Conservation (phyloP, 2,888 invertebrate genomes). For the Hypolimnas misippus region DNA sequence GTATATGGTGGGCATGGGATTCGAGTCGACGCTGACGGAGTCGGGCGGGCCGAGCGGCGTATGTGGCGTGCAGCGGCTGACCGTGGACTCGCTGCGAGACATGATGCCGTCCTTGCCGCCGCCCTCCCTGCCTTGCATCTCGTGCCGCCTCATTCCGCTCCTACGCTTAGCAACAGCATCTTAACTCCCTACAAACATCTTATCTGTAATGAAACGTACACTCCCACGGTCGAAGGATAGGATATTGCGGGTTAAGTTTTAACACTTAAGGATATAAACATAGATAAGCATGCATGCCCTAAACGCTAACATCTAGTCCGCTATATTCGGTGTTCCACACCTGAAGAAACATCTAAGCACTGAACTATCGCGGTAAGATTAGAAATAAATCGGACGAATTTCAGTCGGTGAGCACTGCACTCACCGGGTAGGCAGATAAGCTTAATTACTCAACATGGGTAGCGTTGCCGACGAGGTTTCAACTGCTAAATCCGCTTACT, state of each 20-base stretch:
- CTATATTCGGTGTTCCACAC: slow-evolving; percentile 63
- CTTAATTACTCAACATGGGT: slow-evolving; percentile 58
- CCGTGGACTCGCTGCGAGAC: slow-evolving; percentile 90
- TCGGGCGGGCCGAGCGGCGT: slow-evolving; percentile 83
- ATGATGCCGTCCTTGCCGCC: slow-evolving; percentile 75
- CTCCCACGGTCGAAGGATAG: slow-evolving; percentile 64
- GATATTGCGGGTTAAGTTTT: slow-evolving; percentile 61
- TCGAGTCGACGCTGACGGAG: slow-evolving; percentile 94
- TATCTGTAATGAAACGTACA: slow-evolving; percentile 73
- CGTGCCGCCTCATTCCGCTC: slow-evolving; percentile 76
- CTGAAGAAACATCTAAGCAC: slow-evolving; percentile 64
- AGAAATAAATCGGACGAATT: slow-evolving; percentile 31
- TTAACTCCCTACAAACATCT: slow-evolving; percentile 76
- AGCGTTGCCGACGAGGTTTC: slow-evolving; percentile 51
- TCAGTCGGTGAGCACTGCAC: slow-evolving; percentile 50
- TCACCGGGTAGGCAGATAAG: slow-evolving; percentile 61
- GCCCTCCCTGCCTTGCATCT: slow-evolving; percentile 68
- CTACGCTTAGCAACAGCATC: slow-evolving; percentile 76
- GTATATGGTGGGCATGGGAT: slow-evolving; percentile 94
- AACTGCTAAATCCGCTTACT: slow-evolving; percentile 55
- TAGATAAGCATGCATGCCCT: slow-evolving; percentile 78
- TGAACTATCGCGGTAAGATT: slow-evolving; percentile 54
- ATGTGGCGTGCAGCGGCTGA: slow-evolving; percentile 82
- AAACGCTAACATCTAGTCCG: slow-evolving; percentile 71
- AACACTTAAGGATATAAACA: slow-evolving; percentile 72